phyloP scores from a whole-genome alignment of 2,113 vertebrate species.

The Tauraco erythrolophus region DNA sequence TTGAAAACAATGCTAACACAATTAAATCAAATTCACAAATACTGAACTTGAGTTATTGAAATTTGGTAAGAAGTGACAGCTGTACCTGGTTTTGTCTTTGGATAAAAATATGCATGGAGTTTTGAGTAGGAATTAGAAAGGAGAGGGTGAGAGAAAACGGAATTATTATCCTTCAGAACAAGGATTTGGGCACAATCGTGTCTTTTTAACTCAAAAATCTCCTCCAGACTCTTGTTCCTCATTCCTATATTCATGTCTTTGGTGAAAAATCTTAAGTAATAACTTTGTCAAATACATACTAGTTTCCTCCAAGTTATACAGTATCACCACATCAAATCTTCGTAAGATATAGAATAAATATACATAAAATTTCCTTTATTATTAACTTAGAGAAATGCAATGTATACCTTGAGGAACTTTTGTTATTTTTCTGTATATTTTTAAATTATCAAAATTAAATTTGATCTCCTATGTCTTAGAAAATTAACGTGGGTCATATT shows the following conservation, averaged over 20 bases:
- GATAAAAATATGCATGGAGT: neutral
- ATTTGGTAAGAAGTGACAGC: constrained; percentile 39
- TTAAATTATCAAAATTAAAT: neutral
- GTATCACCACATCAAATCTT: neutral
- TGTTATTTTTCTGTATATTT: neutral
- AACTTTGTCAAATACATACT: neutral
- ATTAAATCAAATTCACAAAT: constrained; percentile 27
- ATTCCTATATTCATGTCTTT: neutral
- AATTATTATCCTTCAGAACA: neutral
- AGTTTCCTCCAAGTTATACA: neutral
- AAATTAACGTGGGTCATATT: neutral
- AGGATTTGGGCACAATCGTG: neutral
- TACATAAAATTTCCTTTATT: neutral
- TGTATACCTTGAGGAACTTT: accelerated
- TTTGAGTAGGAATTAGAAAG: neutral
- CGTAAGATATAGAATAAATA: neutral
- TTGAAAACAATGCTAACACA: neutral
- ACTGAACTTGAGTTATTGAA: constrained; percentile 12
- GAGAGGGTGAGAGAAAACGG: neutral
- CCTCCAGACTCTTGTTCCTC: neutral
- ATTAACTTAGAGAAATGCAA: neutral
- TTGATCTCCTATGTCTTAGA: neutral
- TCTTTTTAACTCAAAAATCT: neutral
- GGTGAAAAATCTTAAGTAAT: neutral
- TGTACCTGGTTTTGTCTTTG: neutral